Evolutionary conservation across 2,797 vertebrate species (phyloP), one percentile per base, ranked within the genome.

Genomic region (Cuculus canorus): DNA sequence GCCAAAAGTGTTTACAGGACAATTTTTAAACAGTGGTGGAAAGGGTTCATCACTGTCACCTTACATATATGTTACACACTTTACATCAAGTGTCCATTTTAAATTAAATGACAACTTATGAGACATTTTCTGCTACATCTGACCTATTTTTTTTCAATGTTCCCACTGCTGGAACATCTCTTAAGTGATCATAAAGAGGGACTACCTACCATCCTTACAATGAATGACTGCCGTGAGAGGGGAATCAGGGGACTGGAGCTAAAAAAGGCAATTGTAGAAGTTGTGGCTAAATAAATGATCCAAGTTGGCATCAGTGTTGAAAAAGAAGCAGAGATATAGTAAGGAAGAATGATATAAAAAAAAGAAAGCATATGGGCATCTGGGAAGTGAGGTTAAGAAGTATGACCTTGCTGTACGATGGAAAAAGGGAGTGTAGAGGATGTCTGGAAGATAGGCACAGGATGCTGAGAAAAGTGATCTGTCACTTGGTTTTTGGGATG

Each of bases 391-490:
- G 53, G 75, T 59, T 60, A 60, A 82, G 66, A 63, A 56, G 48
- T 21, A 35, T 12, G 63, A 80, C 39, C 66, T 85, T 52, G 37
- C 19, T 54, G 52, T 53, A 87, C 59, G 61, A 39, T 35, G 61
- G 65, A 43, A 48, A 39, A 69, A 54, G 54, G 25, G 17, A 47
- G 5, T 5, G 18, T 37, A 43, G 73, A 90, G 71, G 60, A 13
- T 66, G 35, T 73, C 75, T 90, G 75, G 53, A 87, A 85, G 60
- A 73, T 33, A 71, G 45, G 41, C 60, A 83, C n/a, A 69, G 63
- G 57, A 30, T 75, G 61, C 60, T 71, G 86, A 76, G 71, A 33
- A 45, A 86, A 75, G 81, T 48, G 84, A 73, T 54, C 73, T 89
- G 76, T 27, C 61, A 43, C 76, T 59, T n/a, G 60, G 1, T 19